phyloP scores from a whole-genome alignment of 2,888 invertebrate genomes.

The Formica aserva region DNA sequence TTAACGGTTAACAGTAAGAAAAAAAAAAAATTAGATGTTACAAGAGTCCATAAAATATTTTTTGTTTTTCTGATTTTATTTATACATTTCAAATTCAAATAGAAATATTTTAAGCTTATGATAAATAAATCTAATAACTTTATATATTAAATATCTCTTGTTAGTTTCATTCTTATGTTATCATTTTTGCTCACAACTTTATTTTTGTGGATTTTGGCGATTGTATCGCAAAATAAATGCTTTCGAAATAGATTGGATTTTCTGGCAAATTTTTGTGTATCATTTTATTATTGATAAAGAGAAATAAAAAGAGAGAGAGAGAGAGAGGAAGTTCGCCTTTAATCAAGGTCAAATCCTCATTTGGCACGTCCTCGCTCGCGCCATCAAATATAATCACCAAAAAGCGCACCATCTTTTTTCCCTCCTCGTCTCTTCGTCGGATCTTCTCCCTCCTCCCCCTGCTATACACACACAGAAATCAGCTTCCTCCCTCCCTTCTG shows the following conservation, averaged over 20 bases:
- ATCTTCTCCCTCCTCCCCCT: constrained; percentile 16
- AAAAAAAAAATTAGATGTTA: neutral
- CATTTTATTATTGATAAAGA: constrained; percentile 9
- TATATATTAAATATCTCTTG: neutral
- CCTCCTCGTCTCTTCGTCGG: constrained; percentile 43
- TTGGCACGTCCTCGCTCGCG: constrained; percentile 69
- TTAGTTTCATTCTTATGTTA: neutral
- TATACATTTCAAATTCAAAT: neutral
- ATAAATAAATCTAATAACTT: neutral
- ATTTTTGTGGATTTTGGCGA: constrained; percentile 5
- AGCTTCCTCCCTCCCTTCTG: constrained; percentile 38
- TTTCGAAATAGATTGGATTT: neutral
- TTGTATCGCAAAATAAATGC: neutral
- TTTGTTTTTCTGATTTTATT: neutral
- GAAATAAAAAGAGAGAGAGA: neutral
- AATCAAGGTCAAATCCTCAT: constrained; percentile 73
- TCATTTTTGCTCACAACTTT: neutral
- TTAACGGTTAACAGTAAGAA: neutral
- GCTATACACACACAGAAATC: constrained; percentile 8
- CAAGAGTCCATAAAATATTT: neutral
- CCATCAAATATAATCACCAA: constrained; percentile 77
- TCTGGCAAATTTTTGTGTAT: constrained; percentile 1
- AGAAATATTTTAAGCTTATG: neutral
- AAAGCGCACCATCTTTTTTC: constrained; percentile 67
- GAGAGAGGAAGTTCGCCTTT: constrained; percentile 53